These are phyloP conservation scores for Aradophagus sp. DNA, from an alignment of 1,140 invertebrate species.

Conservation along the genomic window DNA sequence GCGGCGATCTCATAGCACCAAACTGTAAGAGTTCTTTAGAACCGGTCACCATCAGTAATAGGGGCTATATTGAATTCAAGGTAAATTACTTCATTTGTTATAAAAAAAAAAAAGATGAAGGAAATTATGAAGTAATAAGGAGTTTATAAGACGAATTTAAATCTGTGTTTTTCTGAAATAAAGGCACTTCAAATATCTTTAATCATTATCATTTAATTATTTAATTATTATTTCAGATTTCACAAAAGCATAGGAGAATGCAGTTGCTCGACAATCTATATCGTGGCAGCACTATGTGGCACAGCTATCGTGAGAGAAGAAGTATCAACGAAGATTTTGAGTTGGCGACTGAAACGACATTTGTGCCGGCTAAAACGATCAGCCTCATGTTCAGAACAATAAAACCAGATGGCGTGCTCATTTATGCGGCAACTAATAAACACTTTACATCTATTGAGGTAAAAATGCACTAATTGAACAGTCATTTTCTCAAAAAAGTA, in stretches of 20 bases:
- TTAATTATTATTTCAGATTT: constrained; percentile 73
- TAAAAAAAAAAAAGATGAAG: constrained; percentile 2
- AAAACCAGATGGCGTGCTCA: constrained; percentile 83
- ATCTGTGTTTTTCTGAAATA: no score
- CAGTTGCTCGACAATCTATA: constrained; percentile 87
- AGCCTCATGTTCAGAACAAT: constrained; percentile 89
- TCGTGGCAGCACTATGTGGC: constrained; percentile 82
- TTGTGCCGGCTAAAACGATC: constrained; percentile 80
- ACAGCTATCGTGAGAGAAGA: constrained; percentile 69
- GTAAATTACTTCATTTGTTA: constrained; percentile 40
- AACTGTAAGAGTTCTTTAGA: constrained; percentile 86
- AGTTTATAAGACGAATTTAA: no score
- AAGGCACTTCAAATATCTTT: background rate
- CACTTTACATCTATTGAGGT: constrained; percentile 90
- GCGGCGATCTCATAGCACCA: constrained; percentile 81
- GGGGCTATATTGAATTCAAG: constrained; percentile 85
- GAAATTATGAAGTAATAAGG: no score
- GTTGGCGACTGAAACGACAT: constrained; percentile 54
- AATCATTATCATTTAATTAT: no score
- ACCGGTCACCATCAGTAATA: constrained; percentile 85
- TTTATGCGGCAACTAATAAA: constrained; percentile 89
- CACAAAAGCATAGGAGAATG: constrained; percentile 89
- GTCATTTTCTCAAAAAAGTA: no score
- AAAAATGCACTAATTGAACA: constrained; percentile 34
- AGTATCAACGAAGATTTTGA: constrained; percentile 41